Evolutionary conservation across 2,113 vertebrate species (phyloP).

Genomic region (Protobothrops flavoviridis): DNA sequence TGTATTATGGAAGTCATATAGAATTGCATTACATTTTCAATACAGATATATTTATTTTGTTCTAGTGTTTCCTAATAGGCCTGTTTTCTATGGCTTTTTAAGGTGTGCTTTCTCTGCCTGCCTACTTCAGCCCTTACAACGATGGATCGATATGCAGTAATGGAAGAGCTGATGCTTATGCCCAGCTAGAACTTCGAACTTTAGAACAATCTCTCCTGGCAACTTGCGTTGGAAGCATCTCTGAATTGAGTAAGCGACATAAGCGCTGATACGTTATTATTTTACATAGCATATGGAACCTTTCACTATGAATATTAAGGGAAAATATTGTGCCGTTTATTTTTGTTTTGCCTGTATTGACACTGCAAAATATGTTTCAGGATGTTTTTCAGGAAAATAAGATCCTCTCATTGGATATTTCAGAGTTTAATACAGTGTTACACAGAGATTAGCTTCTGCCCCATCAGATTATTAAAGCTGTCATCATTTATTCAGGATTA

Average conservation of each 20-base stretch:
- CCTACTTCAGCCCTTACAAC: slow-evolving; percentile 94
- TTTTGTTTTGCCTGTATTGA: not conserved
- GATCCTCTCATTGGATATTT: not conserved
- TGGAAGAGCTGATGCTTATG: slow-evolving; percentile 88
- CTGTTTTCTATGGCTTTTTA: slow-evolving; percentile 10
- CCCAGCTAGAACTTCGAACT: slow-evolving; percentile 94
- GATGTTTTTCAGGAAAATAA: slow-evolving; percentile 32
- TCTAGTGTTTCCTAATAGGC: slow-evolving; percentile 9
- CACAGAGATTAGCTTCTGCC: not conserved
- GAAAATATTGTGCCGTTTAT: not conserved
- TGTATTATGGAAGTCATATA: not conserved
- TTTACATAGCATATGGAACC: not conserved
- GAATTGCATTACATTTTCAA: not conserved
- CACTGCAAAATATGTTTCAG: not conserved
- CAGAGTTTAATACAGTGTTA: not conserved
- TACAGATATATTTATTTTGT: not conserved
- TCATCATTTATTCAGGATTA: not conserved
- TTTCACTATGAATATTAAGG: not conserved
- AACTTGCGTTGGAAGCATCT: slow-evolving; percentile 97
- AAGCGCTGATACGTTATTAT: accelerated
- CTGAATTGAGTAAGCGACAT: slow-evolving; percentile 89
- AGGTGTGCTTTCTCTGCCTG: slow-evolving; percentile 95
- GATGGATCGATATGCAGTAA: slow-evolving; percentile 78
- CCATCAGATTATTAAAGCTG: not conserved
- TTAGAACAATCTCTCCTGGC: slow-evolving; percentile 96